Evolutionary conservation across 2,113 vertebrate genomes (phyloP).

Genomic region (Amphiprion percula): DNA sequence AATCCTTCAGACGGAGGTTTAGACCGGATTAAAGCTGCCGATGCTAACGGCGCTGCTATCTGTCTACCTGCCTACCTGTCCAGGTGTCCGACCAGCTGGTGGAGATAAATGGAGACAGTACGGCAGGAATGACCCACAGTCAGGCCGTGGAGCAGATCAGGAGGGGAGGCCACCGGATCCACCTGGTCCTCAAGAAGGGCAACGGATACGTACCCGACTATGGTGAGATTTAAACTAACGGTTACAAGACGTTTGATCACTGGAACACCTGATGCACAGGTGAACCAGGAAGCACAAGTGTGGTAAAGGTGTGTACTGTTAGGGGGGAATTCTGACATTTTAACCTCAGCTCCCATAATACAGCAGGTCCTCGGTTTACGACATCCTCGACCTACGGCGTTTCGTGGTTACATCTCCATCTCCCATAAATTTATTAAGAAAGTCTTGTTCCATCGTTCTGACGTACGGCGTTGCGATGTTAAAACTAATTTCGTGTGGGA

Average conservation of each 20-base stretch:
- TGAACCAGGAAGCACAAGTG: not conserved
- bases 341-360: no score
- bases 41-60: not conserved
- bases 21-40: no score
- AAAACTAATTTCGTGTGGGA: no score
- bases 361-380: no score
- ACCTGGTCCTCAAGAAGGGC: conserved; percentile 85
- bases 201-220: conserved; percentile 89
- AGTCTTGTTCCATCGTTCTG: no score
- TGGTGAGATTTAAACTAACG: conserved; percentile 67
- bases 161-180: conserved; percentile 83
- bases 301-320: no score
- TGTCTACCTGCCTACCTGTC: not conserved
- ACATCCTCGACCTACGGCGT: no score
- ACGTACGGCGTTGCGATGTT: no score
- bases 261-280: not conserved
- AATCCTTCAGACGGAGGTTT: no score
- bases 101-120: conserved; percentile 87
- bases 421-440: no score
- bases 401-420: no score
- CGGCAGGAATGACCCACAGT: conserved; percentile 86
- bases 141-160: conserved; percentile 88
- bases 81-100: conserved; percentile 90
- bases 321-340: no score
- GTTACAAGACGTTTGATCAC: not conserved